Evolutionary conservation across 92 coral and sea anemone species (phyloP), one percentile per base, ranked within the genome.

Genomic region (Epizoanthus fatuus): DNA sequence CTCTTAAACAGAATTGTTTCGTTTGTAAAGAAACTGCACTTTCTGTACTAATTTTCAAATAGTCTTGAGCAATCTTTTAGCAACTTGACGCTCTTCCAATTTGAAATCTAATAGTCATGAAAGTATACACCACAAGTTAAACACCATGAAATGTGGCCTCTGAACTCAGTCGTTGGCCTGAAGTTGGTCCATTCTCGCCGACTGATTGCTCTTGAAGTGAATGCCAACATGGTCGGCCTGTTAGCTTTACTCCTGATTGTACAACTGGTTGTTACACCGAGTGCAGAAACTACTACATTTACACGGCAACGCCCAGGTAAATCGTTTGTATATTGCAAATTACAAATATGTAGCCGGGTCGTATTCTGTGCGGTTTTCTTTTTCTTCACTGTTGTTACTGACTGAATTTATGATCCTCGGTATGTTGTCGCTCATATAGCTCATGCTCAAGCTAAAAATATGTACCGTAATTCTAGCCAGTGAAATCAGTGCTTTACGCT

Each of bases 51-150:
- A 49, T 49, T 49, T 49, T 1, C 1, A 6, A 49, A 49, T 10
- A 49, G 53, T 9, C 13, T 49, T 12, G 13, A 49, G 9, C 53
- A 9, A 9, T 15, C 13, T 70, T 39, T 70, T 3, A 9, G 22
- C 7, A 42, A 8, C 14, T 70, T 70, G 75, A 70, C 45, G 55
- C 8, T 44, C 45, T 70, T 70, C 75, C 75, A 70, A 47, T 17
- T 42, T 70, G 75, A 70, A 70, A 70, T 45, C 16, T 25, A 70
- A 70, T 70, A 70, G 75, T 70, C 75, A 13, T 44, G 75, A 45
- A 70, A 70, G 39, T 8, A 39, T 45, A 70, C 25, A 49, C 53
- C 53, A 49, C 53, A 11, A 49, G 11, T 49, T 49, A 49, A 49
- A 42, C n/a, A 19, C 29, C 53, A 63, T 15, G 15, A 69, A 42